Conservation (phyloP, 2,888 invertebrate genomes). For the Patella depressa region DNA sequence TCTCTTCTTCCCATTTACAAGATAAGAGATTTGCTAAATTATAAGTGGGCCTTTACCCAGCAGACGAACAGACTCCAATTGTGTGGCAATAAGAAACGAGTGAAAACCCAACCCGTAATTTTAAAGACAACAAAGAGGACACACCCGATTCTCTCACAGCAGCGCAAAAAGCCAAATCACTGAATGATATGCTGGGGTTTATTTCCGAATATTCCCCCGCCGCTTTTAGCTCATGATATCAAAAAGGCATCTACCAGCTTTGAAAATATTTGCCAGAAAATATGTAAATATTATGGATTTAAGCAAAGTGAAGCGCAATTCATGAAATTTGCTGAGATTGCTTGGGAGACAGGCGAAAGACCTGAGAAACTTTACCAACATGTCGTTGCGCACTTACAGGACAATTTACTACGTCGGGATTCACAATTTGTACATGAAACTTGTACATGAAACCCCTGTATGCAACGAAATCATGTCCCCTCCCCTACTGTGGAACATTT, state of each 20-base stretch:
- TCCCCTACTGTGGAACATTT: slow-evolving; percentile 30
- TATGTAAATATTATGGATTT: slow-evolving; percentile 38
- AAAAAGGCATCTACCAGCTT: slow-evolving; percentile 29
- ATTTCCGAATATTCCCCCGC: not conserved
- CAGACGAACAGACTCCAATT: not conserved
- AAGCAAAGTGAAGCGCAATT: slow-evolving; percentile 20
- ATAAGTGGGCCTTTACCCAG: not conserved
- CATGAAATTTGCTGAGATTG: slow-evolving; percentile 33
- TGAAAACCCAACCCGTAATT: not conserved
- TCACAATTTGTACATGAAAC: slow-evolving; percentile 27
- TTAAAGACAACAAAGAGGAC: not conserved
- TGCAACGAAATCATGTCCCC: slow-evolving; percentile 31
- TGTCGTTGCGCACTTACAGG: slow-evolving; percentile 17
- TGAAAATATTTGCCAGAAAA: slow-evolving; percentile 35
- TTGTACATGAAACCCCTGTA: slow-evolving; percentile 5
- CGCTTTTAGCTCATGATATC: not conserved
- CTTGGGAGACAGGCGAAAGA: slow-evolving; percentile 30
- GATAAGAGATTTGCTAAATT: not conserved
- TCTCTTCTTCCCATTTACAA: too few species aligned
- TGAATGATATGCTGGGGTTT: not conserved
- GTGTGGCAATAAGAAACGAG: not conserved
- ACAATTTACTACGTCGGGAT: slow-evolving; percentile 23
- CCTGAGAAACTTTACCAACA: too few species aligned
- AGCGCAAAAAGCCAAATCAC: not conserved
- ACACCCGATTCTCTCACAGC: not conserved